phyloP scores from a whole-genome alignment of 2,797 vertebrate species.

The Liasis olivaceus region DNA sequence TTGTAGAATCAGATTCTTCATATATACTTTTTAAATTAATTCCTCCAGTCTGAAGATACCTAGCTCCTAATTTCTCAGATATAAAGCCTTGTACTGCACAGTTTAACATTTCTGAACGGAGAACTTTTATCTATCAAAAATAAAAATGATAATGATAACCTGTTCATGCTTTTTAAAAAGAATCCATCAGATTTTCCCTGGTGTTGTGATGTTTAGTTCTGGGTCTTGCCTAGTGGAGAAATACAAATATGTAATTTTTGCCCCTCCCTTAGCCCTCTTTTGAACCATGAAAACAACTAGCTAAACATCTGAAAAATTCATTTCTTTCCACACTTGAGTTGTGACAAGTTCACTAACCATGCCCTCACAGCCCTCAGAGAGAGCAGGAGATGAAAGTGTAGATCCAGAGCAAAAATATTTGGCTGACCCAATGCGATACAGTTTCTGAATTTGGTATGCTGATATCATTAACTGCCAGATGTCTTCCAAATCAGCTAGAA shows the following conservation, averaged over 20 bases:
- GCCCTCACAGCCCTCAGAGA: not conserved
- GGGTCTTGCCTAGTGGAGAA: not conserved
- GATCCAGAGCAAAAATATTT: not conserved
- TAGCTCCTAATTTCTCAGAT: slow-evolving; percentile 64
- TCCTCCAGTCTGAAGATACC: slow-evolving; percentile 50
- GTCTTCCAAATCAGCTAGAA: not conserved
- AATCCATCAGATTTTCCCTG: too few species aligned
- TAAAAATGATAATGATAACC: not conserved
- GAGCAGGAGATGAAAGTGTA: not conserved
- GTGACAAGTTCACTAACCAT: not conserved
- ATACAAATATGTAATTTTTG: not conserved
- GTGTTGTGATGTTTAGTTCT: not conserved
- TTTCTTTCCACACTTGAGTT: not conserved
- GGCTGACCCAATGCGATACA: not conserved
- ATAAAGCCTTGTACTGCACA: slow-evolving; percentile 63
- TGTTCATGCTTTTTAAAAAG: not conserved
- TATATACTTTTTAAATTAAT: slow-evolving; percentile 57
- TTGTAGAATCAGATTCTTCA: slow-evolving; percentile 49
- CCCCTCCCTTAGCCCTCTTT: not conserved
- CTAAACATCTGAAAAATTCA: not conserved
- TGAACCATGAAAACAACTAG: not conserved
- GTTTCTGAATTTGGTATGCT: not conserved
- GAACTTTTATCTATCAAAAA: slow-evolving; percentile 69
- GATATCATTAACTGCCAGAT: not conserved
- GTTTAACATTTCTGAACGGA: slow-evolving; percentile 64